Conservation (phyloP, 2,888 invertebrate genomes). For the Automeris io region DNA sequence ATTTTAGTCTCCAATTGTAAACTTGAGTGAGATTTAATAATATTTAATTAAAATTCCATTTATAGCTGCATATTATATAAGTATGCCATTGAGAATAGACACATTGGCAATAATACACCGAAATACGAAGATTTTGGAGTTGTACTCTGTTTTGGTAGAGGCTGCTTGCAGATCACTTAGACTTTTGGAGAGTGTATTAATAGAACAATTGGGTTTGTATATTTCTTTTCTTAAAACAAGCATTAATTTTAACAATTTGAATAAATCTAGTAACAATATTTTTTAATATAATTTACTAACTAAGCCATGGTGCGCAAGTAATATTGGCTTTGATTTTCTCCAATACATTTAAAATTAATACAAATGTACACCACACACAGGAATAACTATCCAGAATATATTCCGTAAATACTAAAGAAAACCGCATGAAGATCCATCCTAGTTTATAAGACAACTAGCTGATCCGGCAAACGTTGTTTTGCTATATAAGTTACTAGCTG, state of each 20-base stretch:
- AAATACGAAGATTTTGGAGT: constrained; percentile 77
- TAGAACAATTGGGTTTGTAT: constrained; percentile 72
- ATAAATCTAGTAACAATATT: not conserved
- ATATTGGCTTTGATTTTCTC: too few relatives aligned
- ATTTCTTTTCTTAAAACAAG: not conserved
- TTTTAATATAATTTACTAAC: too few relatives aligned
- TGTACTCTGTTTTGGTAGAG: constrained; percentile 86
- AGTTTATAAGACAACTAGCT: too few relatives aligned
- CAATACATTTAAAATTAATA: too few relatives aligned
- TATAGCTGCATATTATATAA: constrained; percentile 69
- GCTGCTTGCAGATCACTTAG: constrained; percentile 83
- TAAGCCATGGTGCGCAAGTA: too few relatives aligned
- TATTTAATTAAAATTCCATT: constrained; percentile 14
- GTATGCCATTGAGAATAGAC: constrained; percentile 82
- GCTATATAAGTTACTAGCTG: too few relatives aligned
- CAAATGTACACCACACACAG: too few relatives aligned
- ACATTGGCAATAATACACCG: constrained; percentile 83
- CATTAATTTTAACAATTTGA: not conserved
- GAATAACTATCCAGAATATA: too few relatives aligned
- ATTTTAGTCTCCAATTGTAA: not conserved
- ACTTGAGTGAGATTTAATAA: not conserved
- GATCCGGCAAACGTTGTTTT: too few relatives aligned
- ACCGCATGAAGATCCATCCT: too few relatives aligned
- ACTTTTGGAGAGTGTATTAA: constrained; percentile 79
- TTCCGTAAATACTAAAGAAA: too few relatives aligned